Conservation (phyloP, 2,888 invertebrate genomes). For the Mimas tiliae region DNA sequence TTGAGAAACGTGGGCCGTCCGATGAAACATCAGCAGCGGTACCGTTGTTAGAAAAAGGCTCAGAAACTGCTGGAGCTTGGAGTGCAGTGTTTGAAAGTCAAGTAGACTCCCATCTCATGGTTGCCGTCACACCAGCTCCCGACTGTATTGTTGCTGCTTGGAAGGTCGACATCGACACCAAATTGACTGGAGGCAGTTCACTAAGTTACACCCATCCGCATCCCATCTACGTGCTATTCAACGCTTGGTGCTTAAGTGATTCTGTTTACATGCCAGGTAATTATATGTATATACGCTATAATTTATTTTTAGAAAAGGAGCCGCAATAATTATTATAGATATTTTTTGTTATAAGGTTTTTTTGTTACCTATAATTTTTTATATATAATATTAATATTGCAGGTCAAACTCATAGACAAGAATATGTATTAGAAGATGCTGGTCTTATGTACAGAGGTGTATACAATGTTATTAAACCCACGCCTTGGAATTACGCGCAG, state of each 20-base stretch:
- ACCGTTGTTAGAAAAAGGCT: conserved; percentile 87
- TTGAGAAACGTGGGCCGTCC: conserved; percentile 91
- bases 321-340: background rate
- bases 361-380: background rate
- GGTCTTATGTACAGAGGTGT: conserved; percentile 97
- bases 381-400: conserved; percentile 28
- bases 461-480: conserved; percentile 91
- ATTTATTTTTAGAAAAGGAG: background rate
- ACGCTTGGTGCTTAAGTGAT: conserved; percentile 93
- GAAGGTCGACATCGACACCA: conserved; percentile 93
- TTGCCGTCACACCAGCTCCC: conserved; percentile 88
- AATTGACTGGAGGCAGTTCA: conserved; percentile 86
- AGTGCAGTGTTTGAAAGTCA: conserved; percentile 88
- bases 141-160: conserved; percentile 92
- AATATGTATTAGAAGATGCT: conserved; percentile 93
- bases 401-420: conserved; percentile 90
- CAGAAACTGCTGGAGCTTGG: conserved; percentile 88
- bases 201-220: conserved; percentile 91
- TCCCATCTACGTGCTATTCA: conserved; percentile 93
- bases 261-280: conserved; percentile 88
- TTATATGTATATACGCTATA: too few species aligned
- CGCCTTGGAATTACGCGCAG: conserved; percentile 96
- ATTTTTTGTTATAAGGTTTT: background rate
- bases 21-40: conserved; percentile 91
- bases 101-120: conserved; percentile 86